Evolutionary conservation across 2,113 vertebrate genomes (phyloP), one percentile per base, ranked within the genome.

Genomic region (Clarias batrachus): DNA sequence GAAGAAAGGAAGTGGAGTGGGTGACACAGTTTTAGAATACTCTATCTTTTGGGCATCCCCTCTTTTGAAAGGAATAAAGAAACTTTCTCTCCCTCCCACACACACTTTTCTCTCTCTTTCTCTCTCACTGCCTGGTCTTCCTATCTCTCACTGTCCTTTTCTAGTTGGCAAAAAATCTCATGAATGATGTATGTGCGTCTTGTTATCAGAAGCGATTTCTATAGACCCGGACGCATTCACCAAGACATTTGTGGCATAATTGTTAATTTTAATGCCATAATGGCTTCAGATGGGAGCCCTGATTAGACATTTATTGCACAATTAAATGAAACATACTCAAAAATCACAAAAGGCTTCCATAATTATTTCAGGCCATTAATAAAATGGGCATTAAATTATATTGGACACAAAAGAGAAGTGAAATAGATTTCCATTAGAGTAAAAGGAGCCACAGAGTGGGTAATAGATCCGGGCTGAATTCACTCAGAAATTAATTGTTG

Each of bases 291-390:
- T 99, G 97, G 97, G 97, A 96, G 97, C 95, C 95, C 96, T 96
- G 98, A 99, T 99, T 99, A 99, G 97, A 97, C 98, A 97, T 99
- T 99, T 99, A 99, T 99, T 99, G 97, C 97, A 99, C 98, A 99
- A 99, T 99, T 99, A 99, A 99, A 99, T 98, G 97, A 98, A 99
- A 99, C 98, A 98, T 99, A 99, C 97, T 99, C 97, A 97, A 99
- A 97, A 99, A 98, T 98, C 97, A 99, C 98, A 99, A 99, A 98
- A 97, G 98, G 95, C 94, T 97, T 97, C 98, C 97, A 95, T 99
- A 99, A 99, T 99, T 99, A 99, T 99, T 99, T 99, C 97, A 99
- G 98, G 97, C 98, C 98, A 99, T 99, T 99, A 99, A 99, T 99
- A 99, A 99, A 99, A 99, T 97, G 97, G 97, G 97, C 98, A 99